Base-by-base conservation (phyloP, 2,113 vertebrate genomes). In the Otus sunia region DNA sequence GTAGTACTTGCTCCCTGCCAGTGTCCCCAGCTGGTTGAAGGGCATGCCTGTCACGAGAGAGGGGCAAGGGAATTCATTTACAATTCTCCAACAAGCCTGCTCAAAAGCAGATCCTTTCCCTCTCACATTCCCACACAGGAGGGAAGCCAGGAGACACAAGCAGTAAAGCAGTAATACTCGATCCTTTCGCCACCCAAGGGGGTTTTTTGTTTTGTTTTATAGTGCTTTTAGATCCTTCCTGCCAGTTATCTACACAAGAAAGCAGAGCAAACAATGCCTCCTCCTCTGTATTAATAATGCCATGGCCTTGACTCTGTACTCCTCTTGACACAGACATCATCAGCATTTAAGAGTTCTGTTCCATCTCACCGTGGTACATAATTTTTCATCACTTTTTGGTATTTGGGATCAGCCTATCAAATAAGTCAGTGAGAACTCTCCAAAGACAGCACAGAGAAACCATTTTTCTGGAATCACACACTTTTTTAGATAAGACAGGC, bases 1-100 rank as follows among this genome's bases (percentile, higher is more conserved):
- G 97, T 99, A 99, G 97, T 99, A 99, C 64, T 99, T 99, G 98
- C 99, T 99, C 74, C 99, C 99, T 21, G 99, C 99, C 93, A 99
- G 90, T 0, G 99, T 99, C 58, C 99, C 99, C 86, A 99, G 98
- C 83, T 99, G 99, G 97, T 99, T 99, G 95, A 99, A 99, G 59
- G 99, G 99, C 99, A 99, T 99, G 80, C 99, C 99, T 99, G 97
- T 10, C 58, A 64, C 0, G 16, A 37, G 27, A 92, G 69, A 78
- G 16, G 7, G 11, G 20, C 37, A 77, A 49, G 0, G 9, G 29
- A 27, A 36, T 78, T 47, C 34, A 66, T 6, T 3, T 12, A 10
- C 23, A 71, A 27, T 16, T 60, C 68, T 25, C 43, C 72, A 69
- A 2, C 0, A 4, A 12, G 14, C n/a, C 41, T 39, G 58, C 32